Conservation (phyloP, 2,888 invertebrate species). For the Melolontha melolontha region DNA sequence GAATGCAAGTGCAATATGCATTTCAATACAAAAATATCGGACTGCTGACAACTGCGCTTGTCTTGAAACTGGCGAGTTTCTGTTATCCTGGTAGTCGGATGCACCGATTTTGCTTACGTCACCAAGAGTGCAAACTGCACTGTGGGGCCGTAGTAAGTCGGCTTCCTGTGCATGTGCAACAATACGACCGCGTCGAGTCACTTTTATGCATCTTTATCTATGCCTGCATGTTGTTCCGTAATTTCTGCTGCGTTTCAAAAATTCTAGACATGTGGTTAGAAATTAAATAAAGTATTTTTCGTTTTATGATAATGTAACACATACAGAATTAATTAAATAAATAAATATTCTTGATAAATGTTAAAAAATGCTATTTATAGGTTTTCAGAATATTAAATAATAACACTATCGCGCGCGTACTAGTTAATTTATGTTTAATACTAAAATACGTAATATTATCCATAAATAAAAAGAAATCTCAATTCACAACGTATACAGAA, state of each 20-base stretch:
- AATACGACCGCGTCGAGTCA: constrained; percentile 40
- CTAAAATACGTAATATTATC: too few species aligned
- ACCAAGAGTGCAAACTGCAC: constrained; percentile 54
- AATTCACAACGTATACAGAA: too few species aligned
- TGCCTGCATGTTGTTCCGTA: constrained; percentile 52
- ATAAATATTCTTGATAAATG: too few species aligned
- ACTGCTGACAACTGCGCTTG: constrained; percentile 50
- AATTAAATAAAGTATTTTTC: neutral
- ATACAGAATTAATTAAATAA: too few species aligned
- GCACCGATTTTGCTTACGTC: constrained; percentile 59
- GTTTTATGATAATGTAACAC: too few species aligned
- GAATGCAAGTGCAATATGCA: constrained; percentile 38
- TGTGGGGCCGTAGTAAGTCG: constrained; percentile 40
- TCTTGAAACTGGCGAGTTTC: constrained; percentile 53
- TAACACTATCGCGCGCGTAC: too few species aligned
- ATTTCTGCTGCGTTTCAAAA: neutral
- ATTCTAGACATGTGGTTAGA: neutral
- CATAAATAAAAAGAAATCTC: too few species aligned
- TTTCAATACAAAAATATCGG: constrained; percentile 23
- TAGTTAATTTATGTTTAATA: too few species aligned
- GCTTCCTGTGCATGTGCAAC: constrained; percentile 66
- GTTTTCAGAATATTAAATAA: too few species aligned
- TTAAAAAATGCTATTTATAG: too few species aligned
- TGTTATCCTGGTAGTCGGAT: constrained; percentile 59
- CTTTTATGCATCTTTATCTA: constrained; percentile 43